Evolutionary conservation across 2,888 invertebrate genomes (phyloP), one percentile per base, ranked within the genome.

Genomic region (Limnephilus auricula): DNA sequence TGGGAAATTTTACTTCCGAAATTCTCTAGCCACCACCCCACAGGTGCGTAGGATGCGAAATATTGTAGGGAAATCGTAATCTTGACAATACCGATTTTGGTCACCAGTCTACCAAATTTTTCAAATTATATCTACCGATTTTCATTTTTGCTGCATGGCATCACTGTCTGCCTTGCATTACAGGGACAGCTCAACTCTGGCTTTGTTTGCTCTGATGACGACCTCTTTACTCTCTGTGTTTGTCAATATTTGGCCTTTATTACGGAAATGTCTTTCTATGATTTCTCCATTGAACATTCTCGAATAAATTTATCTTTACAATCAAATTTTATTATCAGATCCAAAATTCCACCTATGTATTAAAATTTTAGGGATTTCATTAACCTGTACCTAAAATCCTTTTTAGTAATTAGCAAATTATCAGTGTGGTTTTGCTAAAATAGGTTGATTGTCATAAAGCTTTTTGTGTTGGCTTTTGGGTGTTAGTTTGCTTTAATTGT

Each of bases 381-480:
- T 15, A 10, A 15, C 65, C 25, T 45, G 45, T 31, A 31, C 65
- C 25, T 40, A 40, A 40, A 40, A 40, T 40, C 40, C 40, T 40
- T 40, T 40, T 65, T 18, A 65, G n/a, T 65, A 65, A 65, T 65
- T 65, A 65, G 65, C 65, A 65, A 65, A 65, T n/a, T 6, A 65
- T 65, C 9, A 10, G 65, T 65, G 65, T 65, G 25, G n/a, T 65
- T 65, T 65, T n/a, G 65, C 65, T 65, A 65, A 65, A 65, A n/a
- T 18, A 83, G 25, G 83, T 83, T 18, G 83, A 25, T 83, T 37
- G 37, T 30, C 32, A 45, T 45, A 90, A 65, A 83, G 90, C 90
- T 84, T 90, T 89, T 84, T 83, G 90, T 90, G 90, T 90, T 90
- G n/a, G 90, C 90, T 90, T 90, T 65, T 90, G 32, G 84, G 78